Evolutionary conservation across 1,140 invertebrate species (phyloP), one percentile per base, ranked within the genome.

Genomic region (Bombus pascuorum): DNA sequence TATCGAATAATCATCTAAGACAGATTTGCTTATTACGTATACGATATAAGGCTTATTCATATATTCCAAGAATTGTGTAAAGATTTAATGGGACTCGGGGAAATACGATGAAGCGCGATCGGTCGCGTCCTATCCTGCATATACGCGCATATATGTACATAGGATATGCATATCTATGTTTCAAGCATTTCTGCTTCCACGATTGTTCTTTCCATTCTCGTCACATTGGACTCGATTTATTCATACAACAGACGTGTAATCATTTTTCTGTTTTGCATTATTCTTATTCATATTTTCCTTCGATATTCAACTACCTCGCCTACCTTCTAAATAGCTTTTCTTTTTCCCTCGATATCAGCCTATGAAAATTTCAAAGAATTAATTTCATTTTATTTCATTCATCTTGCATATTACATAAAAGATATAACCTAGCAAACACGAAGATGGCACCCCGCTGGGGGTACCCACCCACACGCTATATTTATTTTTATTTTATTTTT

Each of bases 141-240:
- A 22, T n/a, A 62, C 28, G 59, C 4, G 28, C 59, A 13, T 13
- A n/a, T n/a, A n/a, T 5, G 57, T 28, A 62, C 28, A 10, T n/a
- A 53, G 47, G 18, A 53, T 53, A 62, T n/a, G 59, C 59, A 62
- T 62, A 62, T n/a, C 59, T n/a, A 62, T 62, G 59, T 62, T 62
- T 32, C 65, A 18, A 34, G 15, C 65, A 32, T n/a, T 66, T 32
- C 65, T 66, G 13, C 1, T 32, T 6, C n/a, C n/a, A 18, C 65
- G 65, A 66, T 66, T 66, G 65, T 32, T 66, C n/a, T 32, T 66
- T 66, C n/a, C 65, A 66, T 66, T 66, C 65, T 66, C 65, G 13
- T 62, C 28, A n/a, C 59, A 12, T n/a, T n/a, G 28, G 12, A 32
- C 18, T 37, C 66, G 34, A 34, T 68, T 37, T 34, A 28, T 72